Base-by-base conservation (phyloP, 2,113 vertebrate species). In the Dolichotis patagonum region DNA sequence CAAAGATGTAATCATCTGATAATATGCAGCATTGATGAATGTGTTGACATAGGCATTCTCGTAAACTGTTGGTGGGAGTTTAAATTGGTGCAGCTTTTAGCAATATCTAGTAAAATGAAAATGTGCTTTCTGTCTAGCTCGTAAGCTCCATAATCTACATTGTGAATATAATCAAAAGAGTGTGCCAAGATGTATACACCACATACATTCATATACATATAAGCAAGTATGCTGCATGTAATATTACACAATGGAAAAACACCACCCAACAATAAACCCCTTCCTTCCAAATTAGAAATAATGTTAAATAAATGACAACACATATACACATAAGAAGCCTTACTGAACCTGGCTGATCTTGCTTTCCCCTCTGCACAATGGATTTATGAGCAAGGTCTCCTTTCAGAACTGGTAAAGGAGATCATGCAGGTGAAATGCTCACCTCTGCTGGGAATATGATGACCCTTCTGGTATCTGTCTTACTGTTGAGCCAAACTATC, bases 31-130 rank as follows among this genome's bases (percentile, higher is more conserved):
- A 43, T 16, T 56, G 88, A 85, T 58, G 91, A 86, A 43, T 22
- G 9, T 81, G 58, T 77, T 90, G 92, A 91, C 80, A 28, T 17
- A 49, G 14, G 41, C 20, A 19, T 8, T 20, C 46, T 95, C 49
- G 2, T 78, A 91, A 91, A 91, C 89, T 22, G 13, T n/a, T 69
- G 81, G 93, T 90, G 85, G 96, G 90, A 95, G 77, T 87, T 85
- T 81, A 81, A 75, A 80, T 63, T 77, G 41, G 65, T 46, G 65
- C 28, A 32, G 65, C 54, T 80, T 88, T 84, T 65, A 58, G 86
- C 85, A 75, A 11, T 69, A 58, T 84, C 92, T 83, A 32, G 89
- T 62, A 91, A 87, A 88, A 93, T 54, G 71, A 92, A 94, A 82
- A 86, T 71, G 60, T 54, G 24, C 58, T 3, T 82, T 90, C 46